Conservation (phyloP, 2,888 invertebrate species). For the Gortyna flavago region DNA sequence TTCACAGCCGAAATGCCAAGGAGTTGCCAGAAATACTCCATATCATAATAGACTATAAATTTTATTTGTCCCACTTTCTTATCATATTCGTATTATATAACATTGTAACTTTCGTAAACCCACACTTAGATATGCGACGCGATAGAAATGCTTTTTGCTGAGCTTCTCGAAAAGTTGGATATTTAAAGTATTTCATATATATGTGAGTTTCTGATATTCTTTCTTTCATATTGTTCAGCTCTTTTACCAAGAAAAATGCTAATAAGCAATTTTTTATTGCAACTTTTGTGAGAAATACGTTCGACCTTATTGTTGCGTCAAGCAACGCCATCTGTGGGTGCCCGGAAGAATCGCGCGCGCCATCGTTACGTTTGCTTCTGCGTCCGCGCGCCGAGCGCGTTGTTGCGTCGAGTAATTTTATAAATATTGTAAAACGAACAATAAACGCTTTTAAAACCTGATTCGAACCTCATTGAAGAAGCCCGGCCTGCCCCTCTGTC, state of each 20-base stretch:
- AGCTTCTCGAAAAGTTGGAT: slow-evolving; percentile 24
- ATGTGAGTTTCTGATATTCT: slow-evolving; percentile 18
- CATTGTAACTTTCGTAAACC: slow-evolving; percentile 37
- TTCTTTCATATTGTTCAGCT: neutral
- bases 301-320: too few species aligned
- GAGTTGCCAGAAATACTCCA: slow-evolving; percentile 54
- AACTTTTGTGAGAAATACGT: slow-evolving; percentile 10
- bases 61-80: slow-evolving; percentile 58
- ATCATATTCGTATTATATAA: slow-evolving; percentile 49
- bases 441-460: too few species aligned
- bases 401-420: too few species aligned
- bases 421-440: too few species aligned
- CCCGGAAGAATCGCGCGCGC: too few species aligned
- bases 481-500: too few species aligned
- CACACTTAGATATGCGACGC: slow-evolving; percentile 36
- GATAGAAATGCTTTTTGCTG: slow-evolving; percentile 34
- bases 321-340: too few species aligned
- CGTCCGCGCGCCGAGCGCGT: too few species aligned
- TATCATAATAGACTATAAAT: slow-evolving; percentile 65
- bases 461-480: too few species aligned
- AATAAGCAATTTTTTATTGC: slow-evolving; percentile 21
- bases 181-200: slow-evolving; percentile 36
- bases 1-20: slow-evolving; percentile 38
- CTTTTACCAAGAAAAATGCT: slow-evolving; percentile 1
- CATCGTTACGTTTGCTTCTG: too few species aligned